These are phyloP conservation scores for Lycopodina hypogea DNA, from an alignment of 37 sponge, comb jelly and placozoan genomes.

Conservation along the genomic window DNA sequence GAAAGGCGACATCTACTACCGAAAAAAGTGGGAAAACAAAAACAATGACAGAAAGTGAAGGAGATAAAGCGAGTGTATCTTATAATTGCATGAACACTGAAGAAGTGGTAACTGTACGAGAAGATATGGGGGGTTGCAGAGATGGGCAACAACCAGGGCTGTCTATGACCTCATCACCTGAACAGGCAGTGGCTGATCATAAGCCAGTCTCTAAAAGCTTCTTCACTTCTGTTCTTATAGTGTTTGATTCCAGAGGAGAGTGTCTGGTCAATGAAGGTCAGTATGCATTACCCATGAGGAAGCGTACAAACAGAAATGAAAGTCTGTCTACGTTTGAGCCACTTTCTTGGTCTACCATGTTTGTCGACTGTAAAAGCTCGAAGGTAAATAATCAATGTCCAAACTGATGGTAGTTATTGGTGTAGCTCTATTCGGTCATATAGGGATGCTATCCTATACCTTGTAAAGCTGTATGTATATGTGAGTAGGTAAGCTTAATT, in stretches of 20 bases:
- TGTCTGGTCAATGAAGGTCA: constrained; percentile 66
- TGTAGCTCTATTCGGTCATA: neutral
- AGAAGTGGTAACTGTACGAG: too few species aligned
- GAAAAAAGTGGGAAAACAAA: too few species aligned
- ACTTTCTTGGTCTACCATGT: constrained; percentile 59
- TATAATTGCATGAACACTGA: too few species aligned
- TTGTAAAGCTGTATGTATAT: too few species aligned
- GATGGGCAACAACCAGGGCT: too few species aligned
- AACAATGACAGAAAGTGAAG: too few species aligned
- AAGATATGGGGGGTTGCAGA: too few species aligned
- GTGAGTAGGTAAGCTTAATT: too few species aligned
- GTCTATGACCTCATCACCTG: neutral
- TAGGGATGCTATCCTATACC: neutral
- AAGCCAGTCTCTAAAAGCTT: neutral
- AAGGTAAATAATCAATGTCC: constrained; percentile 16
- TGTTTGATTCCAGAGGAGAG: constrained; percentile 61
- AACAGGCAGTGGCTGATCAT: neutral
- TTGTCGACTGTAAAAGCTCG: constrained; percentile 13
- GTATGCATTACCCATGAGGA: constrained; percentile 51
- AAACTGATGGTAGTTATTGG: neutral
- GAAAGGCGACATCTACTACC: too few species aligned
- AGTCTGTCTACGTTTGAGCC: constrained; percentile 17
- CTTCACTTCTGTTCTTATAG: constrained; percentile 52
- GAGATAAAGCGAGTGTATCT: too few species aligned
- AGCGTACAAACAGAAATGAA: neutral